Evolutionary conservation across 1,140 invertebrate species (phyloP), one percentile per base, ranked within the genome.

Genomic region (Solen grandis): DNA sequence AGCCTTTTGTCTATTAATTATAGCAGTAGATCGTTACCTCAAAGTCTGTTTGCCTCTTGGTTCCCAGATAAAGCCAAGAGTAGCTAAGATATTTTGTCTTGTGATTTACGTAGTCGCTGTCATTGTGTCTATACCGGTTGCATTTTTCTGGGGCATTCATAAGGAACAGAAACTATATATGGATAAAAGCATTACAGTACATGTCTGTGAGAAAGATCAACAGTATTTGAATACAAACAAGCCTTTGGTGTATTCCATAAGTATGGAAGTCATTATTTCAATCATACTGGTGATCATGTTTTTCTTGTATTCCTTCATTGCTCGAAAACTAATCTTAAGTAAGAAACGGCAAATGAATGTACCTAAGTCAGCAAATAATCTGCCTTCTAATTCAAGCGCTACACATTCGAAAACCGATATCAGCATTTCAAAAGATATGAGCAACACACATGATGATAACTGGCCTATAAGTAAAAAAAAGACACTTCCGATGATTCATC

Each of bases 1-100:
- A 13, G 86, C 83, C 0, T 35, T 82, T 22, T 85, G 69, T n/a
- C 68, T 87, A 25, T 27, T 85, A 1, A 72, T 82, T 1, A 84
- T 87, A n/a, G 84, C 83, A 5, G 50, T 87, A 0, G 85, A 87
- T 66, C 76, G 85, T 29, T 85, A 87, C 27, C 81, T 74, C 38
- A 81, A 83, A 55, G 85, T 86, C 10, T 87, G 84, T 52, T 69
- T 31, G 13, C 86, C 86, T 3, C 62, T 87, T 1, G 36, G 70
- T 2, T 31, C 52, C 14, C 86, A 86, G 62, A 82, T 87, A 31
- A 62, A 70, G 8, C 33, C 52, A 0, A 29, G 35, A 35, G 14
- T 25, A 10, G 75, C 75, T 1, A 68, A 31, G 16, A 41, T n/a
- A 25, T 5, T 69, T 13, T 55, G 62, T 16, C 8, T 66, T 29